Evolutionary conservation across 2,888 invertebrate genomes (phyloP).

Genomic region (Pristionchus maxplancki): DNA sequence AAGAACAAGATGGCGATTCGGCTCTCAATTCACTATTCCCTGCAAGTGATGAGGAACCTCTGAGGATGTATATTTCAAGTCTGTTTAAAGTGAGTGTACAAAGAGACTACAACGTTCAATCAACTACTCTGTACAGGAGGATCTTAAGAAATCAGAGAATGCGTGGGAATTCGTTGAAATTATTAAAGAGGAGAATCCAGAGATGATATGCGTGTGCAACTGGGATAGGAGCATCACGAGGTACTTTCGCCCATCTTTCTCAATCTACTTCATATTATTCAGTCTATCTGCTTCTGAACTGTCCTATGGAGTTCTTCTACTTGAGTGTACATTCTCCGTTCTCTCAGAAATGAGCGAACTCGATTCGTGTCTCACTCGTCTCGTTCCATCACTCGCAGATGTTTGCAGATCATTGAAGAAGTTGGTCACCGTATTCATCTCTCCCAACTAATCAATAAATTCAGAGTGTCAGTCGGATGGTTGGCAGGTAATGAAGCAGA

Average conservation of each 20-base stretch:
- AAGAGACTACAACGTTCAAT: background rate
- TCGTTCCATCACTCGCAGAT: conserved; percentile 40
- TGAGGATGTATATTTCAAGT: background rate
- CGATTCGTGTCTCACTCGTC: conserved; percentile 28
- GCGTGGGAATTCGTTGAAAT: conserved; percentile 41
- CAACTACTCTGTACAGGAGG: background rate
- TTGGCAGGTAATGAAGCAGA: background rate
- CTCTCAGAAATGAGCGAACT: background rate
- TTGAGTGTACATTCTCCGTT: conserved; percentile 3
- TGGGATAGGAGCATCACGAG: background rate
- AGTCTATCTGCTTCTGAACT: background rate
- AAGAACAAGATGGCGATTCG: conserved; percentile 38
- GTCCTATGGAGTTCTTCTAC: conserved; percentile 28
- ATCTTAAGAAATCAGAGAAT: conserved; percentile 27
- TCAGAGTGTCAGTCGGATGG: conserved; percentile 1
- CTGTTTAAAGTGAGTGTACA: background rate
- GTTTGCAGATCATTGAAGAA: conserved; percentile 22
- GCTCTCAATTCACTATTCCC: conserved; percentile 8
- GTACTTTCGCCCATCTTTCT: background rate
- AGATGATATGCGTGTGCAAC: background rate
- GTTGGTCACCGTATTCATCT: background rate
- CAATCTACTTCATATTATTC: background rate
- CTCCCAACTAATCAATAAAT: background rate
- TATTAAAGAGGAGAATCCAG: conserved; percentile 30
- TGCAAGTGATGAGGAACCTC: conserved; percentile 25